These are phyloP conservation scores for Auanema sp. DNA, from an alignment of 2,888 invertebrate species.

Conservation along the genomic window DNA sequence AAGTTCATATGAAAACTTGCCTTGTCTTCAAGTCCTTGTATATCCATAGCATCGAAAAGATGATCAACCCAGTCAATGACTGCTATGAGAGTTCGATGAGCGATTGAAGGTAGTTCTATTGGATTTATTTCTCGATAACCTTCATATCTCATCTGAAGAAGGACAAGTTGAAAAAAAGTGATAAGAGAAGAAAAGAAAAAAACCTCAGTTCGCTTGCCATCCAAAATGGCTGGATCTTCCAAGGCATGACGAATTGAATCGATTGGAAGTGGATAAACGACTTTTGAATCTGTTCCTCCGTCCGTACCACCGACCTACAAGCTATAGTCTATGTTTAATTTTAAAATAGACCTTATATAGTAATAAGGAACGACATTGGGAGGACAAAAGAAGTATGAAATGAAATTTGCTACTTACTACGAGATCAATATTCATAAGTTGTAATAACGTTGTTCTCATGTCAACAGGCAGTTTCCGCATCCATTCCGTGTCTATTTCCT, in stretches of 20 bases:
- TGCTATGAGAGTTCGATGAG: conserved; percentile 57
- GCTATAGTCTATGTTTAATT: background rate
- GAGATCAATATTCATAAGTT: conserved; percentile 60
- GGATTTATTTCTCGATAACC: conserved; percentile 53
- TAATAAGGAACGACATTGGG: too few relatives aligned
- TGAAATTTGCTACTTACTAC: conserved; percentile 31
- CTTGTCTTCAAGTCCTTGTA: conserved; percentile 59
- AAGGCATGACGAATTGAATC: conserved; percentile 50
- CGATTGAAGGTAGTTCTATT: conserved; percentile 53
- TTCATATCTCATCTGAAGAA: conserved; percentile 60
- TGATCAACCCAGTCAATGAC: conserved; percentile 62
- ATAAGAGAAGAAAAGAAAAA: background rate
- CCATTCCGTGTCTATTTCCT: conserved; percentile 57
- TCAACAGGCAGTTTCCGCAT: conserved; percentile 61
- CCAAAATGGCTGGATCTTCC: conserved; percentile 57
- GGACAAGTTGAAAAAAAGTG: background rate
- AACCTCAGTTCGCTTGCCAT: conserved; percentile 62
- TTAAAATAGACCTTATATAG: background rate
- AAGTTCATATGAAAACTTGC: conserved; percentile 21
- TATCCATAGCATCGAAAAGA: conserved; percentile 59
- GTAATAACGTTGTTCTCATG: conserved; percentile 61
- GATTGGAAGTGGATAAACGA: conserved; percentile 56
- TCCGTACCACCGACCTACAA: conserved; percentile 41
- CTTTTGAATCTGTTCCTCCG: conserved; percentile 33
- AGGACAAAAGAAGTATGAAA: background rate